A percentile compares a stretch with the other conserved stretches of the same genome.
Evolutionary conservation across 2,797 vertebrate genomes (phyloP).

Genomic region (Galagoides demidoff): DNA sequence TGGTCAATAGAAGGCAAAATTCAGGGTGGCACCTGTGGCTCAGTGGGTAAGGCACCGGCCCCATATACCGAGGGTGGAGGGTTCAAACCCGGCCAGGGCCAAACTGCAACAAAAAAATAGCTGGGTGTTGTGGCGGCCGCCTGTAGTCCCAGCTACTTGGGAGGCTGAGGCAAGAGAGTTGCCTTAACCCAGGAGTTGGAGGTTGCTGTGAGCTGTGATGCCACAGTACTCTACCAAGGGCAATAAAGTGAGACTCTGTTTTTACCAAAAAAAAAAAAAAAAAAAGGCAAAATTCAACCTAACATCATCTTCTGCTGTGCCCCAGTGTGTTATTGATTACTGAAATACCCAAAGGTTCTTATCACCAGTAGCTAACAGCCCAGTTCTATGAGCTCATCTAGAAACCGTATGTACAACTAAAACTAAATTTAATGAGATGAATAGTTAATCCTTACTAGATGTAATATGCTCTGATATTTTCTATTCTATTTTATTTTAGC

Average conservation of each 20-base stretch:
- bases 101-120: no score
- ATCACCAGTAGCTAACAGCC: neutral
- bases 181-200: no score
- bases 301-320: neutral
- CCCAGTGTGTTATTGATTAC: neutral
- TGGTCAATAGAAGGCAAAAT: neutral
- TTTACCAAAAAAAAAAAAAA: no score
- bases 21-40: neutral
- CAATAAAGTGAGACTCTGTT: no score
- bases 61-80: no score
- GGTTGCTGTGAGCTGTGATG: no score
- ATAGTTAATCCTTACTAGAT: neutral
- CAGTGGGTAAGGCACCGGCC: no score
- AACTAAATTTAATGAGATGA: neutral
- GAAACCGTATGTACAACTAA: neutral
- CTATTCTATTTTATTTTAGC: neutral
- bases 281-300: neutral
- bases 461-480: neutral
- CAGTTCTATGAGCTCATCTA: neutral
- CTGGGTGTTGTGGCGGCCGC: accelerated
- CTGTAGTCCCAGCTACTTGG: no score
- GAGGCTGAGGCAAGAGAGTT: no score
- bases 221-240: no score
- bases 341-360: neutral
- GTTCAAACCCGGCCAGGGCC: no score